Evolutionary conservation across 2,113 vertebrate species (phyloP), one percentile per base, ranked within the genome.

Genomic region (Myanophis thanlyinensis): DNA sequence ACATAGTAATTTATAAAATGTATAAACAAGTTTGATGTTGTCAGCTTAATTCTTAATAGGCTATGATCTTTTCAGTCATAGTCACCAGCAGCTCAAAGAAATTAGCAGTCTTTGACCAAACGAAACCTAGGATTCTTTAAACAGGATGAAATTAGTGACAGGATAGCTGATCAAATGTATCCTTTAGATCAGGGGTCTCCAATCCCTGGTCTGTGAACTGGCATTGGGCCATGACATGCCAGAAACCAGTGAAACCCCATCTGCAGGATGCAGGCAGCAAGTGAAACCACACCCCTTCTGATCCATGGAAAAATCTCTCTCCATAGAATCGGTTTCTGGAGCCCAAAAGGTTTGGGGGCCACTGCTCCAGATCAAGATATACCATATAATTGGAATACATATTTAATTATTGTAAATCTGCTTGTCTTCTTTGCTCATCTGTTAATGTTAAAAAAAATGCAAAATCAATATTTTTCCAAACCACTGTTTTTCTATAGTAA

Each of bases 1-100:
- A 47, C 84, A 91, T 73, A 93, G 1, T 95, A 96, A 95, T 95
- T 97, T 95, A 96, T 94, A 90, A 94, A 93, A 54, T 96, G 87
- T 93, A 93, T 93, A 94, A 97, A 93, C 46, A 56, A 94, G 62
- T 94, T 97, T 95, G 95, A 95, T 95, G 87, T 73, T 94, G 84
- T 96, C 94, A 91, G 62, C 93, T 97, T 96, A 95, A 96, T 96
- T 96, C 93, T 96, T 95, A 95, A 91, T 94, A 91, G 94, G 92
- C 94, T 95, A 89, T 94, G 94, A 97, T 96, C 96, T 67, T 44
- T 0, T 62, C 96, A 97, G 85, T 95, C 93, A 85, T 87, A 94
- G 94, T 96, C 95, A 93, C 91, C 91, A 96, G 86, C 88, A 93
- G 46, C 93, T 97, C 93, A 87, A 93, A 44, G 46, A 94, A 96